phyloP scores from a whole-genome alignment of 2,113 vertebrate species.

The mouse (Mus musculus) region GRCm39 chr3:26250501-26251000 shows the following conservation, averaged over 20 bases:
- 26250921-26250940: not conserved
- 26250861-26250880: not conserved
- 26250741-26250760: not conserved
- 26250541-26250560: not conserved
- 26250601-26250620: constrained; percentile 7
- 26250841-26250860: not conserved
- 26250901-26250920: not conserved
- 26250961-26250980: not conserved
- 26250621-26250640: not conserved
- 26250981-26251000: too few relatives aligned
- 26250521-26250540: not conserved
- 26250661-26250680: not conserved
- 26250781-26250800: not conserved
- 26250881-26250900: not conserved
- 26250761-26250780: not conserved
- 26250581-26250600: not conserved
- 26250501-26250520: not conserved
- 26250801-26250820: not conserved
- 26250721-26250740: not conserved
- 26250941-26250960: not conserved
- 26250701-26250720: not conserved
- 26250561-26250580: not conserved
- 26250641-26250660: not conserved
- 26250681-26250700: not conserved
- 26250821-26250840: too few relatives aligned